Conservation (phyloP, 2,888 invertebrate species). For the Erpobdella octoculata region DNA sequence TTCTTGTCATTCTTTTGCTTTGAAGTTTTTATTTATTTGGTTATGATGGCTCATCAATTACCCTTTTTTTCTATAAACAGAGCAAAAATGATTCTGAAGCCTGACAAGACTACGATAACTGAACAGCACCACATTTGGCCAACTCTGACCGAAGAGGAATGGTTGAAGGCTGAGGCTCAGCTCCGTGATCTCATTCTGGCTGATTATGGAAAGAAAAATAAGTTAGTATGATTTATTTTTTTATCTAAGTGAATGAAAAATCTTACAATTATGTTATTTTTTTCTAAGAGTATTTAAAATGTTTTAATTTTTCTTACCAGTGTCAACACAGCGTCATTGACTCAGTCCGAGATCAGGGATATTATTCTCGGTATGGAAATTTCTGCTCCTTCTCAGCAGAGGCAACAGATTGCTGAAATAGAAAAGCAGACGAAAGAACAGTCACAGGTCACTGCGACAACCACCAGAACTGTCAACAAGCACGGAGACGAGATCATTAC, state of each 20-base stretch:
- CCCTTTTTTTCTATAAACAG: too few relatives aligned
- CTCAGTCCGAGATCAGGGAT: slow-evolving; percentile 97
- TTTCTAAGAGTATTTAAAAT: neutral
- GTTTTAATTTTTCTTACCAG: slow-evolving; percentile 50
- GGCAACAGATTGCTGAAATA: slow-evolving; percentile 98
- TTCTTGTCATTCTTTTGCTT: too few relatives aligned
- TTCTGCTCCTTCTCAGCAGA: slow-evolving; percentile 93
- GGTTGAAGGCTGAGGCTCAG: slow-evolving; percentile 96
- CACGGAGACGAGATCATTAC: slow-evolving; percentile 99
- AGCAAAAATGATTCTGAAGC: slow-evolving; percentile 96
- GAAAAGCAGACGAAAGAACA: slow-evolving; percentile 99
- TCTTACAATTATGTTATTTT: too few relatives aligned
- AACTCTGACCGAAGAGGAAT: slow-evolving; percentile 89
- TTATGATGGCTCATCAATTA: too few relatives aligned
- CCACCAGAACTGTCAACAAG: slow-evolving; percentile 94
- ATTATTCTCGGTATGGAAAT: slow-evolving; percentile 99
- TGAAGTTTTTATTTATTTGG: too few relatives aligned
- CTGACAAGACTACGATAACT: slow-evolving; percentile 96
- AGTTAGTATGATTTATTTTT: slow-evolving; percentile 57
- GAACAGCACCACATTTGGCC: slow-evolving; percentile 99
- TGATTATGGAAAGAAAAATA: slow-evolving; percentile 99
- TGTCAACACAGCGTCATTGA: slow-evolving; percentile 95
- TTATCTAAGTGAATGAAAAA: neutral
- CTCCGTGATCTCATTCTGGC: slow-evolving; percentile 95
- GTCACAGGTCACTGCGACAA: slow-evolving; percentile 88